Conservation (phyloP, 2,113 vertebrate species). For the Terrapene triunguis region DNA sequence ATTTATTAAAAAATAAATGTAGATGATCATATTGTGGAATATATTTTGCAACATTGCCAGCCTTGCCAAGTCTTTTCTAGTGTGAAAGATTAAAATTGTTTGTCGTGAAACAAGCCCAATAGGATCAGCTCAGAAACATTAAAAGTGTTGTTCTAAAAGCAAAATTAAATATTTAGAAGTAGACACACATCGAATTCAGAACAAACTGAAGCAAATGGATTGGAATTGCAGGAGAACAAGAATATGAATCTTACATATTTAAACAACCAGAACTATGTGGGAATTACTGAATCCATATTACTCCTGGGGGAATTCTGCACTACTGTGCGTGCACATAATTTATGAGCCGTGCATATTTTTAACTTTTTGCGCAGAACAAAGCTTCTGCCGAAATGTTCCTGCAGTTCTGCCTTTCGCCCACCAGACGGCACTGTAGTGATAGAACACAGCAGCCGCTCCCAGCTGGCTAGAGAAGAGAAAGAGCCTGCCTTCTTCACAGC, state of each 20-base stretch:
- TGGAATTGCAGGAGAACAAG: not conserved
- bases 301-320: too few species aligned
- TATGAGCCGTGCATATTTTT: too few species aligned
- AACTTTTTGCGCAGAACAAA: too few species aligned
- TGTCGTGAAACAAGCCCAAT: not conserved
- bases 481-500: too few species aligned
- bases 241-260: not conserved
- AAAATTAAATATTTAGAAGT: slow-evolving; percentile 9
- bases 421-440: too few species aligned
- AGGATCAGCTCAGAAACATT: not conserved
- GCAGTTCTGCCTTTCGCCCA: too few species aligned
- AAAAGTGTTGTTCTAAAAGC: not conserved
- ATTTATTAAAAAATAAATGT: not conserved
- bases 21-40: not conserved
- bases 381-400: too few species aligned
- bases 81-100: not conserved
- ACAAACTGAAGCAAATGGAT: not conserved
- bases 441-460: too few species aligned
- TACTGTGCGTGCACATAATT: too few species aligned
- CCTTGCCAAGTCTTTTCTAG: not conserved
- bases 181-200: fast-evolving
- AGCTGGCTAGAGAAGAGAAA: too few species aligned
- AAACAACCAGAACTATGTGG: not conserved
- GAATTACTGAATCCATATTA: not conserved
- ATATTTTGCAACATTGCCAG: not conserved